Base-by-base conservation (phyloP, 2,113 vertebrate species). In the Micromys minutus region DNA sequence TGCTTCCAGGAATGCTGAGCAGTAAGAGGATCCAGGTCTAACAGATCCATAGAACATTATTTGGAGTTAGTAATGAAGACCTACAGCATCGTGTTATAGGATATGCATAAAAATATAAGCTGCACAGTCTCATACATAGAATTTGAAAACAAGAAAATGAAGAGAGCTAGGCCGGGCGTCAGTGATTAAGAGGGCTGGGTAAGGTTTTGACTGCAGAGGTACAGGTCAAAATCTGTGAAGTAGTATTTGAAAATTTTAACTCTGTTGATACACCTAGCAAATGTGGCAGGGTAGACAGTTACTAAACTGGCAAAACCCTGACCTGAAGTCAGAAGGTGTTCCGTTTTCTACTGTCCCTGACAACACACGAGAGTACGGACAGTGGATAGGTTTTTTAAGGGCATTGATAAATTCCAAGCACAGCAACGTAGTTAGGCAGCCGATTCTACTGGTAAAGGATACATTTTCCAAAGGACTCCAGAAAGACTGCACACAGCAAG, bases 391-490 rank as follows among this genome's bases (percentile, higher is more conserved):
- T 91, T 93, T 95, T 84, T 81, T 90, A n/a, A 90, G 29, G 77
- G 36, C 59, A 59, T 91, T 71, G 90, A 80, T 47, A 36, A 50
- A 13, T 52, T 34, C 5, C 59, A 87, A 93, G 74, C 29, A 57
- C 45, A 92, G 45, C 45, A 86, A 90, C 87, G 31, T 55, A 69
- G 29, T 57, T 76, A 77, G 93, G 72, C 50, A 52, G 47, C 42
- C 36, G 55, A 69, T 19, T 39, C 12, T 74, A 31, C 12, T 80
- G 36, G 36, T 90, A 50, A 67, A 85, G 13, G 36, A 65, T 13
- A 47, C 69, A 83, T 89, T 95, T 97, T 83, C 92, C 76, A 92
- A 92, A 77, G 45, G 52, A 85, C 47, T 94, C 39, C 34, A 72
- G 50, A 65, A 93, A 90, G 36, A 1, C 67, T 75, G 31, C 45